Evolutionary conservation across 2,797 vertebrate species (phyloP).

Genomic region (Melanotaenia maccullochi): DNA sequence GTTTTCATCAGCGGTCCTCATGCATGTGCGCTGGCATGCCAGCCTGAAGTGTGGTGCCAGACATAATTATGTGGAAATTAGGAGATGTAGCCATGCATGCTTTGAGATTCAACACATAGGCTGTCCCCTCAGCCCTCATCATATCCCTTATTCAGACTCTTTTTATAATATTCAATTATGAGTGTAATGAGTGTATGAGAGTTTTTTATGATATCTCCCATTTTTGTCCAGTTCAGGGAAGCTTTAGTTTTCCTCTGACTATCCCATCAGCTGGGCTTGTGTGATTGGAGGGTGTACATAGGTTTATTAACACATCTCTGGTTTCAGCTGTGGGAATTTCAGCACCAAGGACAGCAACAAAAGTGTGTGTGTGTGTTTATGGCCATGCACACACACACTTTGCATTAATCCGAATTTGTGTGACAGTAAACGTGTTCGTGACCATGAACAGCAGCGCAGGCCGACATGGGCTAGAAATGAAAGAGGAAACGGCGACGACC

Average conservation of each 20-base stretch:
- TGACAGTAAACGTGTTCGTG: constrained; percentile 14
- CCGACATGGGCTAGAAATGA: constrained; percentile 40
- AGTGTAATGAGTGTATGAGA: neutral
- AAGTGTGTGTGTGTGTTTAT: constrained; percentile 14
- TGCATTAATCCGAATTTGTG: constrained; percentile 7
- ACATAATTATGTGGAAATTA: constrained; percentile 59
- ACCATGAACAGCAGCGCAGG: constrained; percentile 16
- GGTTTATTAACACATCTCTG: constrained; percentile 28
- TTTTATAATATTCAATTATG: constrained; percentile 52
- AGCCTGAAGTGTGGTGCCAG: constrained; percentile 25
- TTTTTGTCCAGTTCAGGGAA: too few relatives aligned
- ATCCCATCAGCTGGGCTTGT: constrained; percentile 12
- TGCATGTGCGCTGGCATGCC: constrained; percentile 21
- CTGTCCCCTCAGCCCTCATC: constrained; percentile 34
- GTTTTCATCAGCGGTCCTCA: constrained; percentile 41
- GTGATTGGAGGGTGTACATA: constrained; percentile 40
- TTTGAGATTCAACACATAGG: constrained; percentile 37
- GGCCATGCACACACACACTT: constrained; percentile 18
- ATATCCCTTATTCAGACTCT: constrained; percentile 27
- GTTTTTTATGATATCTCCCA: too few relatives aligned
- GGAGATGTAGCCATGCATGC: constrained; percentile 26
- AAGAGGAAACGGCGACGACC: constrained; percentile 52
- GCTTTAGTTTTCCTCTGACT: neutral
- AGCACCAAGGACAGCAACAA: constrained; percentile 50
- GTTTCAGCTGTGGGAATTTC: constrained; percentile 60